Base-by-base conservation (phyloP, 2,888 invertebrate species). In the Drosophila trichaetosa region DNA sequence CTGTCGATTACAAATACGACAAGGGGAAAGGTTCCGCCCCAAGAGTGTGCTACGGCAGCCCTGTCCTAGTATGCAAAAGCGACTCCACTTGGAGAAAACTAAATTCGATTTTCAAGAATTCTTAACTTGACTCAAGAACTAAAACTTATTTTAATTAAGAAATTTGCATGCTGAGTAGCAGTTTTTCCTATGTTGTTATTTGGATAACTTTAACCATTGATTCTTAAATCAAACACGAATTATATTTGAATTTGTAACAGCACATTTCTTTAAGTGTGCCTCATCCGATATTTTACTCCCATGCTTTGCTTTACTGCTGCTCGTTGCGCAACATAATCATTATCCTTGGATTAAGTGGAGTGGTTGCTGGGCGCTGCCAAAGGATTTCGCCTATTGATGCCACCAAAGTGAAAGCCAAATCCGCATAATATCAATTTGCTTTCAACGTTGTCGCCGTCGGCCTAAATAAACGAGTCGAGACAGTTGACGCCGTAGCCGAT, bases 341-440 rank as follows among this genome's bases (percentile, higher is more conserved):
- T 91, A 91, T 91, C 86, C 91, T 83, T 76, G 81, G 80, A 90
- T 90, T 90, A 83, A 74, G 74, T 80, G 69, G 77, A 87, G 88
- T 42, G 71, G 49, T 63, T 67, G 52, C 74, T 60, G 59, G 69
- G 60, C 69, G 34, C 67, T 66, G 70, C 63, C 76, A 86, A 88
- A 90, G 88, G 88, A 90, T 90, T 90, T 79, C 80, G 90, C 81
- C 81, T 74, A 90, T 88, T 86, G 91, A 90, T 91, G 83, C 76
- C 82, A 61, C 60, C 80, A 76, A 90, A 86, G 89, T 90, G 89
- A 90, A 88, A 91, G 89, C 88, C 82, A 91, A 90, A 88, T 82
- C 89, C 91, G 82, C 89, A 87, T 85, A 81, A 88, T 91, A 91
- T 91, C 91, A 90, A 90, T 91, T 91, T 91, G 83, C 89, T 85